Evolutionary conservation across 2,797 vertebrate genomes (phyloP).

Genomic region (Babyrousa celebensis): DNA sequence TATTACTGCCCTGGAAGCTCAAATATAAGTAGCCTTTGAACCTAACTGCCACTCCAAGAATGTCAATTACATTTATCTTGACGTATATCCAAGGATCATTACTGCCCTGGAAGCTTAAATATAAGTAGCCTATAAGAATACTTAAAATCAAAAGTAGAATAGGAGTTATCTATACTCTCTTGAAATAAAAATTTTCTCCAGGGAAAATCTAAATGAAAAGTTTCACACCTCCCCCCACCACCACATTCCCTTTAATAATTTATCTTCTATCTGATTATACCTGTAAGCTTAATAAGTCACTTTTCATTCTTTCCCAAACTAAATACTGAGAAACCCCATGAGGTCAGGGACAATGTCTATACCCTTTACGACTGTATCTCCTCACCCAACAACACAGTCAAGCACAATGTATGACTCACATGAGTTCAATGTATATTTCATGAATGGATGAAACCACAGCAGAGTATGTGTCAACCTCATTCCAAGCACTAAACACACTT

Average conservation of each 20-base stretch:
- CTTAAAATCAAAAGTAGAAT: constrained; percentile 54
- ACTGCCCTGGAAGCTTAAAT: constrained; percentile 57
- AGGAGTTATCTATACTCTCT: background rate
- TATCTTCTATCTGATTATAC: constrained; percentile 46
- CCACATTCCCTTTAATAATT: constrained; percentile 52
- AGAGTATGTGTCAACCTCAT: constrained; percentile 60
- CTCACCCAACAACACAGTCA: background rate
- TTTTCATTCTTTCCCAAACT: constrained; percentile 71
- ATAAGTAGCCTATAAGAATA: constrained; percentile 63
- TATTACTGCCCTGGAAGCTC: constrained; percentile 56
- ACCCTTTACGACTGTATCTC: constrained; percentile 16
- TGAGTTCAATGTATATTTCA: constrained; percentile 9
- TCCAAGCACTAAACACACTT: constrained; percentile 56
- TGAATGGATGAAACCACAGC: constrained; percentile 55
- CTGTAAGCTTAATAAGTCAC: constrained; percentile 41
- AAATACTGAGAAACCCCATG: constrained; percentile 25
- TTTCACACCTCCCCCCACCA: background rate
- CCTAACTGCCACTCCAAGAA: constrained; percentile 23
- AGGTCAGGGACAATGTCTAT: constrained; percentile 2
- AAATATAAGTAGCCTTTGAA: constrained; percentile 68
- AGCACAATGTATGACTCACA: background rate
- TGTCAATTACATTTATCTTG: constrained; percentile 42
- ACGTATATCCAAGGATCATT: constrained; percentile 37
- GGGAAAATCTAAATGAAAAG: constrained; percentile 69
- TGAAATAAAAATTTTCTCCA: constrained; percentile 49